These are phyloP conservation scores for Hydrolagus affinis DNA, from an alignment of 2,113 vertebrate species.

Conservation along the genomic window DNA sequence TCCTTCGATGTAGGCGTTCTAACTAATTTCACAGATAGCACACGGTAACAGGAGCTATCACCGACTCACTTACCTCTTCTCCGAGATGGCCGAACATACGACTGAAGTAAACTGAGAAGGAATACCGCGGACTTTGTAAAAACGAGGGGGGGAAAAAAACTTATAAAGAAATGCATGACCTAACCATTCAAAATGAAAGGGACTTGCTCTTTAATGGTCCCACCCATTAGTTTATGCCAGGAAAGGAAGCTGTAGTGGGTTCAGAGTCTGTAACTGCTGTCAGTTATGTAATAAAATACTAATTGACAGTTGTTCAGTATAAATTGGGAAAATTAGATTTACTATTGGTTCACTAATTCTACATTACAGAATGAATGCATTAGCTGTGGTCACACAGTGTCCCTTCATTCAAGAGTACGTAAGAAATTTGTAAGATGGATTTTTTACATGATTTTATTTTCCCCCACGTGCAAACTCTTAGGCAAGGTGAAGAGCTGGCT, in stretches of 20 bases:
- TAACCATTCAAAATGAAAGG: slow-evolving; percentile 2
- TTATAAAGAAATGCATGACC: neutral
- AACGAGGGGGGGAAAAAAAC: neutral
- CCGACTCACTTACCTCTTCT: neutral
- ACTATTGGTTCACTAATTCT: too few relatives aligned
- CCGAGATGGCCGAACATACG: neutral
- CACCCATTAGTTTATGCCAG: neutral
- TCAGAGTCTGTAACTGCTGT: too few relatives aligned
- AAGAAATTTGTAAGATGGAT: too few relatives aligned
- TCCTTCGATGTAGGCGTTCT: neutral
- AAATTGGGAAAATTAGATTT: too few relatives aligned
- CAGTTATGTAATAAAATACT: too few relatives aligned
- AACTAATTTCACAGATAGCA: neutral
- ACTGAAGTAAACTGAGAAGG: neutral
- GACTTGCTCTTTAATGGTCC: neutral
- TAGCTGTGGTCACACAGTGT: too few relatives aligned
- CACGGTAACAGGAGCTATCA: neutral
- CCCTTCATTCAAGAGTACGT: too few relatives aligned
- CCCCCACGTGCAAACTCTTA: too few relatives aligned
- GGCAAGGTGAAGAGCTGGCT: neutral
- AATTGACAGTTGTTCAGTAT: too few relatives aligned
- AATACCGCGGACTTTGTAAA: neutral
- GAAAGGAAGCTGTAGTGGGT: neutral
- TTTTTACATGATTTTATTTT: too few relatives aligned
- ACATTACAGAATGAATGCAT: too few relatives aligned